Conservation (phyloP, 2,113 vertebrate species). For the Toxostoma redivivum region DNA sequence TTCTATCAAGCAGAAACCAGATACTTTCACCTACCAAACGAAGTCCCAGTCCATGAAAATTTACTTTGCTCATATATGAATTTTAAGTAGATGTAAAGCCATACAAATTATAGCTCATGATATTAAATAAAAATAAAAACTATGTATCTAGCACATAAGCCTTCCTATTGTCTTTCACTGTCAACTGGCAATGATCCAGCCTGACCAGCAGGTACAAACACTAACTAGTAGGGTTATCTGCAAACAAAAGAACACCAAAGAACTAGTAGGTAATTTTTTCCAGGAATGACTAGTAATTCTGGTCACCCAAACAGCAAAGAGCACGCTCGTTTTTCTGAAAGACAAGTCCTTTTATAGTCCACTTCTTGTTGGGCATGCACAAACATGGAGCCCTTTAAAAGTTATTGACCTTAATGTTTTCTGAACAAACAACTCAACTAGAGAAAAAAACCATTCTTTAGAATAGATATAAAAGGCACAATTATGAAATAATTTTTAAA, state of each 20-base stretch:
- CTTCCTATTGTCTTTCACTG: conserved; percentile 49
- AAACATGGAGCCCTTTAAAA: conserved; percentile 25
- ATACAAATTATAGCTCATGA: background rate
- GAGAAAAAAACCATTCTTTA: conserved; percentile 2
- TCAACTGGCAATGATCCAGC: conserved; percentile 56
- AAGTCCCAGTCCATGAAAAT: conserved; percentile 30
- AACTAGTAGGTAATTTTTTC: background rate
- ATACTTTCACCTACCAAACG: background rate
- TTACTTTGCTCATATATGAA: conserved; percentile 21
- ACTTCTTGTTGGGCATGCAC: background rate
- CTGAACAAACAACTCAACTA: background rate
- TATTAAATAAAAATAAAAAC: conserved; percentile 53
- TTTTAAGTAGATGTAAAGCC: conserved; percentile 41
- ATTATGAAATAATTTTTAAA: conserved; percentile 27
- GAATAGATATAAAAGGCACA: conserved; percentile 63
- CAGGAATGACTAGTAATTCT: conserved; percentile 20
- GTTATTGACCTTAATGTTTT: conserved; percentile 1
- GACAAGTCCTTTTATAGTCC: background rate
- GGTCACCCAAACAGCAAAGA: background rate
- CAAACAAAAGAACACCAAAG: background rate
- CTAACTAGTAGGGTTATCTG: background rate
- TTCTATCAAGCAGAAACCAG: background rate
- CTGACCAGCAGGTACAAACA: conserved; percentile 70
- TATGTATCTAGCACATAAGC: conserved; percentile 19
- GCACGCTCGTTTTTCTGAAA: background rate